Conservation (phyloP, 2,113 vertebrate species). For the Paralichthys olivaceus region DNA sequence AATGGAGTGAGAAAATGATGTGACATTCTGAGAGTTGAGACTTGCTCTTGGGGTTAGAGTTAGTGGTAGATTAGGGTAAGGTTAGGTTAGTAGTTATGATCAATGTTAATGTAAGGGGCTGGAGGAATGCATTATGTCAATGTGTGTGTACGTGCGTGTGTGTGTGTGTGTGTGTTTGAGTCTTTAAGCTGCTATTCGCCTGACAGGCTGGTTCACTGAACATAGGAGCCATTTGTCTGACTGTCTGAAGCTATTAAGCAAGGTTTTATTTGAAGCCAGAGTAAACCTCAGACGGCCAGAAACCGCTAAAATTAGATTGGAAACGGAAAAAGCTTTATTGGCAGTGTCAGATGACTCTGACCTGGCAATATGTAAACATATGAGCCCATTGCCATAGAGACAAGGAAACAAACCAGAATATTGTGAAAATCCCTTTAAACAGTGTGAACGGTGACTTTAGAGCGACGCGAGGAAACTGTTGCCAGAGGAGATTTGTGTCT, state of each 20-base stretch:
- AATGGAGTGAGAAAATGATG: too few relatives aligned
- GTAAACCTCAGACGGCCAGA: slow-evolving; percentile 67
- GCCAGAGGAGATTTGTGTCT: slow-evolving; percentile 32
- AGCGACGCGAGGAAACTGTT: slow-evolving; percentile 26
- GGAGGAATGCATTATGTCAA: neutral
- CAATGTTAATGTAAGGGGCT: too few relatives aligned
- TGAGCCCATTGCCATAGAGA: slow-evolving; percentile 62
- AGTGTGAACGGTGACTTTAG: slow-evolving; percentile 24
- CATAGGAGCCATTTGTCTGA: slow-evolving; percentile 62
- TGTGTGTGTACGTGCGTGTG: neutral
- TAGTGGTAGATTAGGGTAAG: neutral
- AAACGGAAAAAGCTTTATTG: slow-evolving; percentile 76
- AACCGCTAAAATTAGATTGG: slow-evolving; percentile 69
- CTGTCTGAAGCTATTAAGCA: slow-evolving; percentile 60
- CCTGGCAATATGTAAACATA: slow-evolving; percentile 71
- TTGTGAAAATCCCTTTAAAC: slow-evolving; percentile 59
- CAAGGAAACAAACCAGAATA: slow-evolving; percentile 71
- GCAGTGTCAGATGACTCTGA: slow-evolving; percentile 67
- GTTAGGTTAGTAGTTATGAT: too few relatives aligned
- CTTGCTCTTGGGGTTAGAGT: neutral
- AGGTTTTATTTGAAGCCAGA: slow-evolving; percentile 73
- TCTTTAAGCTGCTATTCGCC: slow-evolving; percentile 26
- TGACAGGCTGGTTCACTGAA: slow-evolving; percentile 45
- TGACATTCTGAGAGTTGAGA: too few relatives aligned
- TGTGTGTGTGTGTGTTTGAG: slow-evolving; percentile 12